phyloP scores from a whole-genome alignment of 2,113 vertebrate species.

The Bubo scandiacus region DNA sequence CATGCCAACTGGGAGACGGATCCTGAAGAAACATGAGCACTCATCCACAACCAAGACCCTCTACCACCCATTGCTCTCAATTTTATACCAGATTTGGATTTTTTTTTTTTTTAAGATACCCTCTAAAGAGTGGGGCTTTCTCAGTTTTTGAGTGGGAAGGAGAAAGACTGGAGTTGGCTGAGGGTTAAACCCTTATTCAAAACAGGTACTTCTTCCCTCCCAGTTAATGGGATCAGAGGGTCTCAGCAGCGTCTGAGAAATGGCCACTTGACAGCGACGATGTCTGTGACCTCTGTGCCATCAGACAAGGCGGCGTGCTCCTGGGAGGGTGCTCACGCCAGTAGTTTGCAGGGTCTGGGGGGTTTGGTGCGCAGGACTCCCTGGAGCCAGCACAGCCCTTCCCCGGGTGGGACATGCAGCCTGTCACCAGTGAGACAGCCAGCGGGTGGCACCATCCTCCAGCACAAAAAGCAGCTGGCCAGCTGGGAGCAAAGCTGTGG shows the following conservation, averaged over 20 bases:
- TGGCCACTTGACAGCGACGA: rapidly evolving
- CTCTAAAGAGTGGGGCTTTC: not conserved
- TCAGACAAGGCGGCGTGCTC: not conserved
- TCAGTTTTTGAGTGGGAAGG: not conserved
- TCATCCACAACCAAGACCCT: not conserved
- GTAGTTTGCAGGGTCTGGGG: not conserved
- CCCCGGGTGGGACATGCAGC: no score
- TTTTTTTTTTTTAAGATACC: not conserved
- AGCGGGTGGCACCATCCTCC: not conserved
- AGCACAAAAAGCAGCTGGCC: not conserved
- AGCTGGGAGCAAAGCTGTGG: not conserved
- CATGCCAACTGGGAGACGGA: not conserved
- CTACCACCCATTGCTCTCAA: not conserved
- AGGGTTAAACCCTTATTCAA: not conserved
- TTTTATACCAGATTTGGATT: not conserved
- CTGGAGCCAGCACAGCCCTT: not conserved
- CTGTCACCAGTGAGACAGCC: not conserved
- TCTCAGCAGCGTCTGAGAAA: not conserved
- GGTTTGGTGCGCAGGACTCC: not conserved
- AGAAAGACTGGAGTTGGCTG: not conserved
- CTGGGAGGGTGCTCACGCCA: not conserved
- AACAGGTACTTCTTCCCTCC: not conserved
- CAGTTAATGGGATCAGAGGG: not conserved
- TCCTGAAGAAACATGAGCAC: not conserved
- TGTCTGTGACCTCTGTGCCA: not conserved